Base-by-base conservation (phyloP, 1,140 invertebrate genomes). In the Drosophila punjabiensis region DNA sequence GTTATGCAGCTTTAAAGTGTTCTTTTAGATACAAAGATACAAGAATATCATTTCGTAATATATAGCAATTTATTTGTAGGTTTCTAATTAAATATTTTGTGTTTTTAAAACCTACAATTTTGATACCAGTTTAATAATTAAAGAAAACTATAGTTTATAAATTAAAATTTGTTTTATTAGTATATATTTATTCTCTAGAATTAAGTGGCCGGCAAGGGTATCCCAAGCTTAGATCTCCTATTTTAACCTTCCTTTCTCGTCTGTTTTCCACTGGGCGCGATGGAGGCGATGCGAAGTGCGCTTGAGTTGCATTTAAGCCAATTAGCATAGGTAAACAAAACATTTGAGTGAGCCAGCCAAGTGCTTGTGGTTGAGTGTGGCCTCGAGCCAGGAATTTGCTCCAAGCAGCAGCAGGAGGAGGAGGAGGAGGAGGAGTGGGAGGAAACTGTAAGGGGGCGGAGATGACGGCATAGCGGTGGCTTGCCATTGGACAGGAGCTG, bases 261-360 rank as follows among this genome's bases (percentile, higher is more conserved):
- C 55, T 75, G 65, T 82, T 86, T 89, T 84, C 69, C 78, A 70
- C 64, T 85, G 75, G 76, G 81, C 65, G 85, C 81, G 67, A 53
- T 53, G 50, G 50, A 71, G 65, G 69, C 69, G 85, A 75, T 69
- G 75, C 83, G 75, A 89, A 89, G 85, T 86, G 85, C 86, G 86
- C 86, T 90, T 77, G 82, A 90, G 86, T 90, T 90, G 86, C 86
- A 90, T 90, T 90, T 86, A 90, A 90, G 87, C 86, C 86, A 90
- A 90, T 90, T 90, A 90, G 86, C 86, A 90, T 90, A 90, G 86
- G 86, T 90, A 90, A 90, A 90, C 86, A 90, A 89, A 90, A 90
- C 86, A 90, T 90, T 86, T 86, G 86, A 90, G 87, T 86, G 86
- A 89, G 86, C 86, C 82, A 69, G 82, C 75, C 85, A 89, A 88